Percentiles rank a stretch among this genome's conserved stretches.
Evolutionary conservation across 2,797 vertebrate species (phyloP).

Genomic region (Gallinago solitaria): DNA sequence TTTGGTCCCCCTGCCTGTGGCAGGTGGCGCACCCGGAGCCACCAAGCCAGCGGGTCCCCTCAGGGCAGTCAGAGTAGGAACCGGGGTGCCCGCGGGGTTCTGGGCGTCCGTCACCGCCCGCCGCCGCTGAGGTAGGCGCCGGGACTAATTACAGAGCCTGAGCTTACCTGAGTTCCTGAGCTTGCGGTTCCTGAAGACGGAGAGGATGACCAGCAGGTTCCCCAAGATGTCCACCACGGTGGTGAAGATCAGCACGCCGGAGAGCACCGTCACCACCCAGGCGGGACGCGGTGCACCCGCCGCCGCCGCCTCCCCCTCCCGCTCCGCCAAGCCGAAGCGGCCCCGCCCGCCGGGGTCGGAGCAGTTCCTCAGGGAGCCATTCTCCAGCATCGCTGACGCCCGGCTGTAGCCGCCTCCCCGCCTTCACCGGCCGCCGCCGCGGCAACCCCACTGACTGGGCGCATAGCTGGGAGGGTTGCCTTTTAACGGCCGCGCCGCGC

Average conservation of each 20-base stretch:
- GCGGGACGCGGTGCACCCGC: constrained; percentile 48
- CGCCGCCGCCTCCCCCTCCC: neutral
- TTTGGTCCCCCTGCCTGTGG: neutral
- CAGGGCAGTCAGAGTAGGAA: neutral
- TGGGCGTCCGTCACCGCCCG: neutral
- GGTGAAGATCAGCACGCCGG: constrained; percentile 85
- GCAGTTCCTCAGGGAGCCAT: constrained; percentile 79
- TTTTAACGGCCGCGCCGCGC: neutral
- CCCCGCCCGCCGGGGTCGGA: constrained; percentile 61
- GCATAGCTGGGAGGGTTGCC: neutral
- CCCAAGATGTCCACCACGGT: constrained; percentile 85
- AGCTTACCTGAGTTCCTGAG: constrained; percentile 85
- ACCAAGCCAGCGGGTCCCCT: neutral
- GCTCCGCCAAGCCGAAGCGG: constrained; percentile 11
- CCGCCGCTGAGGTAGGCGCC: neutral
- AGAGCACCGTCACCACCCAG: constrained; percentile 81
- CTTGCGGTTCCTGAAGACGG: constrained; percentile 85
- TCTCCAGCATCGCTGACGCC: constrained; percentile 74
- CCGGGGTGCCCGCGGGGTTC: neutral
- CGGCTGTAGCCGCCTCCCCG: neutral
- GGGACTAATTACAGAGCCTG: neutral
- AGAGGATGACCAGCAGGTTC: constrained; percentile 84
- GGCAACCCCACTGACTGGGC: neutral
- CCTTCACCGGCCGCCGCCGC: neutral
- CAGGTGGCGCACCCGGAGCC: too few relatives aligned